Evolutionary conservation across 2,797 vertebrate genomes (phyloP).

Genomic region (Denticeps clupeoides): DNA sequence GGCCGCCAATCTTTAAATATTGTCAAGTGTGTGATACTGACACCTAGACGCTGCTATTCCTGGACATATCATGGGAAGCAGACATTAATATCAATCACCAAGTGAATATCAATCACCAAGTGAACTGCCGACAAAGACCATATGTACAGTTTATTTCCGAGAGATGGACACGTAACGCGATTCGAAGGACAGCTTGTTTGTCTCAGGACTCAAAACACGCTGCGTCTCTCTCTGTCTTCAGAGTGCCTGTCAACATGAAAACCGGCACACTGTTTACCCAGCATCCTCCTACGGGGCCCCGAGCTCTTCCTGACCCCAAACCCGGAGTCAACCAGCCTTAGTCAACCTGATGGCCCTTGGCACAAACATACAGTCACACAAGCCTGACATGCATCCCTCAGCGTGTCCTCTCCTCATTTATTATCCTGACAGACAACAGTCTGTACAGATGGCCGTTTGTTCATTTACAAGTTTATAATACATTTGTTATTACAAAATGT

Average conservation of each 20-base stretch:
- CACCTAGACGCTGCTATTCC: no score
- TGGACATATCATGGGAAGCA: no score
- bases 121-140: background rate
- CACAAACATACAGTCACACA: no score
- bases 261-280: constrained; percentile 8
- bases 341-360: no score
- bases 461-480: no score
- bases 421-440: no score
- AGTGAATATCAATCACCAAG: background rate
- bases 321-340: background rate
- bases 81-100: background rate
- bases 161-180: background rate
- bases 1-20: no score
- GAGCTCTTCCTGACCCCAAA: constrained; percentile 1
- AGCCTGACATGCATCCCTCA: no score
- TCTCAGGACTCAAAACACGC: constrained; percentile 14
- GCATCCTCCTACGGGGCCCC: background rate
- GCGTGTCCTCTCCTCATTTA: no score
- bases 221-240: background rate
- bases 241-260: constrained; percentile 3
- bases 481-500: no score
- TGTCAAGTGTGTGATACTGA: no score
- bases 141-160: background rate
- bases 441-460: no score
- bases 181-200: background rate